Conservation (phyloP, 2,888 invertebrate genomes). For the Meghimatium bilineatum region DNA sequence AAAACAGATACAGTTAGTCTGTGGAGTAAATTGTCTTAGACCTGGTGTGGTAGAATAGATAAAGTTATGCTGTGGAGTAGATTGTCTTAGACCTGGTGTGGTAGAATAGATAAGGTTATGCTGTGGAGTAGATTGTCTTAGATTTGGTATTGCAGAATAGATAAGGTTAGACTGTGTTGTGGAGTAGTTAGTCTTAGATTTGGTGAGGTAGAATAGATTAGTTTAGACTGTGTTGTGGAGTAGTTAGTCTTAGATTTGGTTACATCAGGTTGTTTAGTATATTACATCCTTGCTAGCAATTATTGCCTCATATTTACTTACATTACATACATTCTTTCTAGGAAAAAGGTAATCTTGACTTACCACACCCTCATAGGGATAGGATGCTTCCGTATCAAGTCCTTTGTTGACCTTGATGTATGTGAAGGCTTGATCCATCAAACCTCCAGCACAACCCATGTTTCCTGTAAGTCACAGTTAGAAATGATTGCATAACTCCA, state of each 20-base stretch:
- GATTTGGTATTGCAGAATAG: too few species aligned
- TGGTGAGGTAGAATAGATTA: too few species aligned
- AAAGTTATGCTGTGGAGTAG: not conserved
- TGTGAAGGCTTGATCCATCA: constrained; percentile 71
- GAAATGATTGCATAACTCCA: too few species aligned
- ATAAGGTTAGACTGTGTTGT: not conserved
- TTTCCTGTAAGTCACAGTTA: not conserved
- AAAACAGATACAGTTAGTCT: not conserved
- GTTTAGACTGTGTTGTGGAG: too few species aligned
- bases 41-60: not conserved
- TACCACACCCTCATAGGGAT: constrained; percentile 83
- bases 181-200: not conserved
- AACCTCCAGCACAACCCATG: constrained; percentile 66
- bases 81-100: too few species aligned
- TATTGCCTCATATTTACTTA: too few species aligned
- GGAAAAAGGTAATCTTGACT: not conserved
- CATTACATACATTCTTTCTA: not conserved
- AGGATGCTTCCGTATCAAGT: constrained; percentile 91
- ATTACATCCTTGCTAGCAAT: too few species aligned
- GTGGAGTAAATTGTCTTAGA: not conserved
- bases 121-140: not conserved
- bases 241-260: too few species aligned
- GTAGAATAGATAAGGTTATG: not conserved
- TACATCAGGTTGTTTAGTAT: too few species aligned
- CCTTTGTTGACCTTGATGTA: constrained; percentile 80